These are phyloP conservation scores for Drosophila niveifrons DNA, from an alignment of 2,888 invertebrate genomes.

Conservation along the genomic window DNA sequence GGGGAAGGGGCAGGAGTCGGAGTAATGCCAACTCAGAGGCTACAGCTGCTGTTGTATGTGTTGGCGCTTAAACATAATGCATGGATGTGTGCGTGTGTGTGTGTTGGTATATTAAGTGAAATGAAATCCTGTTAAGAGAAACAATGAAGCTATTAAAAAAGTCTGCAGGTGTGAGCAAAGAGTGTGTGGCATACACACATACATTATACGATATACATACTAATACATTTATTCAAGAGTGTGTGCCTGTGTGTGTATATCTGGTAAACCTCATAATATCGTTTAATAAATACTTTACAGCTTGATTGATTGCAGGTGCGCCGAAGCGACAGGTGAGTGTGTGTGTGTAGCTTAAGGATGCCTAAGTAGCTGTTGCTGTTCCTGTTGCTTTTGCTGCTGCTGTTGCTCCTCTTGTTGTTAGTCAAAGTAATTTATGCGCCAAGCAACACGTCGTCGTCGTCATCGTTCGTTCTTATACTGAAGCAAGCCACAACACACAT, in stretches of 20 bases:
- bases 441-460: constrained; percentile 52
- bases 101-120: constrained; percentile 74
- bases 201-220: background rate
- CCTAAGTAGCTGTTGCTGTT: constrained; percentile 62
- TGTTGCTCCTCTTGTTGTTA: constrained; percentile 35
- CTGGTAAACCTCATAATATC: constrained; percentile 78
- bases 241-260: constrained; percentile 30
- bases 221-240: constrained; percentile 6
- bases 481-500: constrained; percentile 36
- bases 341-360: constrained; percentile 45
- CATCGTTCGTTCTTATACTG: constrained; percentile 16
- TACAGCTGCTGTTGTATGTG: constrained; percentile 31
- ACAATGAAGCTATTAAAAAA: constrained; percentile 79
- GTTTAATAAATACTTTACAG: constrained; percentile 81
- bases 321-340: constrained; percentile 69
- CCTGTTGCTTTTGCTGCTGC: constrained; percentile 14
- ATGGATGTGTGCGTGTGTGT: background rate
- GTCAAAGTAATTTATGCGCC: constrained; percentile 72
- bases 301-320: constrained; percentile 74
- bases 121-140: constrained; percentile 79
- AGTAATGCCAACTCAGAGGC: constrained; percentile 38
- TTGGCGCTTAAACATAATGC: constrained; percentile 49
- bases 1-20: constrained; percentile 3
- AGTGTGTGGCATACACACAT: constrained; percentile 13
- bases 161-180: constrained; percentile 12